Evolutionary conservation across 2,797 vertebrate species (phyloP).

Genomic region (Microctenopoma lineatum): DNA sequence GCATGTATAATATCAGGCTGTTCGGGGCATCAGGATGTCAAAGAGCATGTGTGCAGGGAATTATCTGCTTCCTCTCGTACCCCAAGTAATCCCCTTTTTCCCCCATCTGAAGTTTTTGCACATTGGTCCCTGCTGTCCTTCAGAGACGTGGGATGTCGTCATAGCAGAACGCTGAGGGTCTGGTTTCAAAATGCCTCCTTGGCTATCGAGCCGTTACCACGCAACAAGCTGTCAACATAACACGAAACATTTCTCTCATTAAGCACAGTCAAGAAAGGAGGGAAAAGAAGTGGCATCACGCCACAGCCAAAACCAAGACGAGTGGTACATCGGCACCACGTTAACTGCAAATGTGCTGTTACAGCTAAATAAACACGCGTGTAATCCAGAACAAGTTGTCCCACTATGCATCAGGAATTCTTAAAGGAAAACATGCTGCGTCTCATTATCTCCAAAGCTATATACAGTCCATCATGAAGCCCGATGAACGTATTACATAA

Average conservation of each 20-base stretch:
- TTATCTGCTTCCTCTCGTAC: slow-evolving; percentile 58
- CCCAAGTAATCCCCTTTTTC: slow-evolving; percentile 27
- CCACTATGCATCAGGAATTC: neutral
- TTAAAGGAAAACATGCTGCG: neutral
- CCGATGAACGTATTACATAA: too few relatives aligned
- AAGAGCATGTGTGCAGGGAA: slow-evolving; percentile 45
- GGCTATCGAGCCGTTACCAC: slow-evolving; percentile 64
- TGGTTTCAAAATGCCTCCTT: slow-evolving; percentile 71
- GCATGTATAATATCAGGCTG: slow-evolving; percentile 11
- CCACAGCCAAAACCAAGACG: slow-evolving; percentile 40
- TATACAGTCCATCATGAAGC: too few relatives aligned
- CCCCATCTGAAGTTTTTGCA: slow-evolving; percentile 43
- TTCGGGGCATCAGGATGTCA: slow-evolving; percentile 13
- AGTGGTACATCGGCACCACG: slow-evolving; percentile 26
- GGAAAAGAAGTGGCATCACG: slow-evolving; percentile 21
- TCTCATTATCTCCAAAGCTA: too few relatives aligned
- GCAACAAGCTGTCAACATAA: slow-evolving; percentile 70
- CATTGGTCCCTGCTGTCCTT: slow-evolving; percentile 42
- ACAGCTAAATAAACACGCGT: slow-evolving; percentile 40
- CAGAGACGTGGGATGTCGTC: slow-evolving; percentile 51
- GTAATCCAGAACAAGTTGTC: slow-evolving; percentile 6
- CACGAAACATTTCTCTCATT: slow-evolving; percentile 69
- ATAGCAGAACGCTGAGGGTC: slow-evolving; percentile 58
- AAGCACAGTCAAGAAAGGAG: slow-evolving; percentile 37
- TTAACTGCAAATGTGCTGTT: slow-evolving; percentile 39